A percentile compares a stretch with the other conserved stretches of the same genome.
Conservation (phyloP, 92 coral and sea anemone species). For the Metridium senile region DNA sequence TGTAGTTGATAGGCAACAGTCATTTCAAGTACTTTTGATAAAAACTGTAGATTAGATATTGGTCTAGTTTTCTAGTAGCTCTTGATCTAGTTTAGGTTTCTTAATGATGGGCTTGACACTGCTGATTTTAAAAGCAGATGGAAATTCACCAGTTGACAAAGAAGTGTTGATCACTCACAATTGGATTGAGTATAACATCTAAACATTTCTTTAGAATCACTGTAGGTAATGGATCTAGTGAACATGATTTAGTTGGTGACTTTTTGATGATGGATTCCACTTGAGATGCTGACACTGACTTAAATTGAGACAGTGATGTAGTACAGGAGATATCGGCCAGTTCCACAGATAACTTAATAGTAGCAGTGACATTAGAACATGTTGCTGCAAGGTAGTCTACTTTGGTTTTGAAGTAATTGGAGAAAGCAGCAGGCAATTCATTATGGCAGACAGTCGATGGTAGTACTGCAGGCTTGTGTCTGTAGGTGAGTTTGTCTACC, state of each 20-base stretch:
- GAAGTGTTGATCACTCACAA: slow-evolving; percentile 2
- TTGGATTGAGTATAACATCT: slow-evolving; percentile 12
- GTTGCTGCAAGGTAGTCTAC: background rate
- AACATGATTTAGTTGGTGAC: slow-evolving; percentile 11
- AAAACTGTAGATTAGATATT: slow-evolving; percentile 2
- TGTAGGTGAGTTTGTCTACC: slow-evolving; percentile 22
- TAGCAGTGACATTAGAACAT: slow-evolving; percentile 6
- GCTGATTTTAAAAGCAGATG: slow-evolving; percentile 6
- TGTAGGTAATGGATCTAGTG: slow-evolving; percentile 11
- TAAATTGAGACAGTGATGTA: slow-evolving; percentile 2
- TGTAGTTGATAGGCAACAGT: too few relatives aligned
- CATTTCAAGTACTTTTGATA: background rate
- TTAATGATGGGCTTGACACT: slow-evolving; percentile 4
- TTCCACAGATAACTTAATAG: slow-evolving; percentile 10
- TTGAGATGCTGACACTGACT: slow-evolving; percentile 10
- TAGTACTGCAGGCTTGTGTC: slow-evolving; percentile 8
- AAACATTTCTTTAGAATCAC: background rate
- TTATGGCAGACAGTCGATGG: slow-evolving; percentile 17
- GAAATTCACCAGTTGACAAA: slow-evolving; percentile 10
- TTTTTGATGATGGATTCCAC: background rate
- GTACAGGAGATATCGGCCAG: background rate
- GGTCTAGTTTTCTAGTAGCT: slow-evolving; percentile 5
- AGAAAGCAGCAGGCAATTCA: slow-evolving; percentile 31
- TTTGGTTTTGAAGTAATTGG: slow-evolving; percentile 20
- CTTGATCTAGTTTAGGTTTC: slow-evolving; percentile 10